Conservation (phyloP, 1,140 invertebrate genomes). For the Euwallacea fornicatus region DNA sequence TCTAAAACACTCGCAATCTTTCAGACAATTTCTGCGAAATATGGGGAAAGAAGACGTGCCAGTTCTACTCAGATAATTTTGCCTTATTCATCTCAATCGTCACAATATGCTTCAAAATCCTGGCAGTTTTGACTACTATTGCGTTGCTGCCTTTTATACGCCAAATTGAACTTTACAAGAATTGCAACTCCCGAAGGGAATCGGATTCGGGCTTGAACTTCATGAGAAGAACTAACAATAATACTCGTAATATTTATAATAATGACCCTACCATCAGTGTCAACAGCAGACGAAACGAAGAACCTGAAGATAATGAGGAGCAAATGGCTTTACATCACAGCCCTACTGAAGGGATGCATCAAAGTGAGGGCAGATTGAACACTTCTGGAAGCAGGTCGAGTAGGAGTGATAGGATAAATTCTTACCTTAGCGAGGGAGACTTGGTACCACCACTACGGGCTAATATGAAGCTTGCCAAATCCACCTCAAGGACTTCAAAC, state of each 20-base stretch:
- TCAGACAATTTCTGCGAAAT: conserved; percentile 39
- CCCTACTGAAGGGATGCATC: conserved; percentile 6
- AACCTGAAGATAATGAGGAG: conserved; percentile 1
- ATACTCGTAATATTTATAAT: no score
- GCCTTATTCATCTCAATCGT: conserved; percentile 39
- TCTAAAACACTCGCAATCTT: conserved; percentile 11
- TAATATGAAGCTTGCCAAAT: conserved; percentile 12
- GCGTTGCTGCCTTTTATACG: conserved; percentile 30
- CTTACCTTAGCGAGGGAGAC: conserved; percentile 35
- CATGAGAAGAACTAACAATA: neutral
- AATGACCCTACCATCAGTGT: neutral
- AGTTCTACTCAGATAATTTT: conserved; percentile 43
- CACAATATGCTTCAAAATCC: conserved; percentile 41
- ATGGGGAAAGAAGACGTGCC: conserved; percentile 35
- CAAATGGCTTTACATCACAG: conserved; percentile 3
- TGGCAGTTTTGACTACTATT: conserved; percentile 37
- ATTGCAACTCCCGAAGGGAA: conserved; percentile 11
- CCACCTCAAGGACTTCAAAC: conserved; percentile 22
- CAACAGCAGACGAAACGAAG: neutral
- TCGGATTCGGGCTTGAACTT: conserved; percentile 7
- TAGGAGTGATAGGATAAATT: conserved; percentile 36
- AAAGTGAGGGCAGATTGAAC: conserved; percentile 32
- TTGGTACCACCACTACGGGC: conserved; percentile 22
- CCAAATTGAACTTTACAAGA: conserved; percentile 34
- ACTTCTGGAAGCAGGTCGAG: conserved; percentile 11